These are phyloP conservation scores for Larimichthys polyactis DNA, from an alignment of 2,113 vertebrate species.

Conservation along the genomic window DNA sequence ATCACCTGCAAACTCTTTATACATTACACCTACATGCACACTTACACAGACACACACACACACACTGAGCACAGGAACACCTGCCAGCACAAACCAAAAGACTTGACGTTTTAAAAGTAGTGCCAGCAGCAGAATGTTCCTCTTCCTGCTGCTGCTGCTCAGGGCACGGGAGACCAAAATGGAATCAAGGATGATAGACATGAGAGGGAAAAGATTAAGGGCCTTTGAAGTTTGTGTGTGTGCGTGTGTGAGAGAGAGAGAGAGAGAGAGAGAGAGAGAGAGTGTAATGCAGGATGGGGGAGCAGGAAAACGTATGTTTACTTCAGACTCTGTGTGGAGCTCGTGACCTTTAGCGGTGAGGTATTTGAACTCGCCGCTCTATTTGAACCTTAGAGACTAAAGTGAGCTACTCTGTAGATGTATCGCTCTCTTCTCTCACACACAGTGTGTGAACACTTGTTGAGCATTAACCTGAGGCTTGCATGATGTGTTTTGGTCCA, in stretches of 20 bases:
- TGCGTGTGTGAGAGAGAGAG: background rate
- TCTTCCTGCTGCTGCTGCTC: conserved; percentile 44
- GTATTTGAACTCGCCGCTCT: conserved; percentile 49
- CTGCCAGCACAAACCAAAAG: conserved; percentile 29
- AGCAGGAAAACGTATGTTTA: conserved; percentile 41
- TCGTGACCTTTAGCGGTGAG: conserved; percentile 65
- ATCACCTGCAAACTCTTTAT: conserved; percentile 11
- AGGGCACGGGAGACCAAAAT: conserved; percentile 38
- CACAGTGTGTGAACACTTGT: conserved; percentile 13
- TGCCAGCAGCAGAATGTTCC: conserved; percentile 58
- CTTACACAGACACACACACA: background rate
- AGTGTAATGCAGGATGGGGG: background rate
- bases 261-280: background rate
- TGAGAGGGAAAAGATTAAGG: conserved; percentile 53
- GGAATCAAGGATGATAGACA: conserved; percentile 51
- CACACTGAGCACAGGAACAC: conserved; percentile 1
- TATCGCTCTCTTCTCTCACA: background rate
- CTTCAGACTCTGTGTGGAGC: conserved; percentile 57
- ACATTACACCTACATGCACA: background rate
- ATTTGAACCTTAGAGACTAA: conserved; percentile 46
- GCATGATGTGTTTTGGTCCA: conserved; percentile 15
- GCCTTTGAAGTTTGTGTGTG: conserved; percentile 59
- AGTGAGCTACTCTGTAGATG: conserved; percentile 14
- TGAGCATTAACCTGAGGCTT: conserved; percentile 11
- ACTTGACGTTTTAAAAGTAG: conserved; percentile 34